phyloP scores from a whole-genome alignment of 2,113 vertebrate species.

The Ibidorhyncha struthersii region DNA sequence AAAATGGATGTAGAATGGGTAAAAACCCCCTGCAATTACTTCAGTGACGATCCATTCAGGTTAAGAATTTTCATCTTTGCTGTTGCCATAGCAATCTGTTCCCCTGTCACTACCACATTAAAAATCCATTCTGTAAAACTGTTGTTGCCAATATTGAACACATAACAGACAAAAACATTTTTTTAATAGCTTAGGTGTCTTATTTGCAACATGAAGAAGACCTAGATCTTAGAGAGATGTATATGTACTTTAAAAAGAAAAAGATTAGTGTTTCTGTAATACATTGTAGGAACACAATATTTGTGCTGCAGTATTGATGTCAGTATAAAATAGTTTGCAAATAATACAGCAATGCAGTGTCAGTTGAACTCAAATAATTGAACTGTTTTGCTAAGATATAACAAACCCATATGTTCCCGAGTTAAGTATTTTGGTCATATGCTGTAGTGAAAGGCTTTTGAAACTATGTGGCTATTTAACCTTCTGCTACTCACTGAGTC shows the following conservation, averaged over 20 bases:
- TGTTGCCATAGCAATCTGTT: constrained; percentile 86
- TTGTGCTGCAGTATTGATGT: constrained; percentile 3
- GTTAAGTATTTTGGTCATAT: neutral
- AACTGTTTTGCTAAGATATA: neutral
- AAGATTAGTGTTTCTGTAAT: neutral
- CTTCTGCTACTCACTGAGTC: neutral
- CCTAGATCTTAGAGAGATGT: constrained; percentile 24
- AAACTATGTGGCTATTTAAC: neutral
- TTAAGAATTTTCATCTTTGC: constrained; percentile 84
- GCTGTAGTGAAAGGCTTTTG: neutral
- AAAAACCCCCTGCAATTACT: constrained; percentile 82
- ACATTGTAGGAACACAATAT: neutral
- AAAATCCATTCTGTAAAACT: constrained; percentile 76
- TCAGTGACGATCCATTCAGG: constrained; percentile 84
- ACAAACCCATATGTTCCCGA: neutral
- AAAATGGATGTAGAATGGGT: constrained; percentile 78
- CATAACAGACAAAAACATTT: constrained; percentile 60
- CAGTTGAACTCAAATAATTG: constrained; percentile 15
- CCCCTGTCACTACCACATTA: constrained; percentile 75
- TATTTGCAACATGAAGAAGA: neutral
- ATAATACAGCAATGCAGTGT: constrained; percentile 3
- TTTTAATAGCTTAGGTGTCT: constrained; percentile 54
- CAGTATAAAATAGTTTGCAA: constrained; percentile 21
- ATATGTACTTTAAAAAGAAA: neutral
- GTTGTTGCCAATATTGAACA: constrained; percentile 66